phyloP scores from a whole-genome alignment of 2,113 vertebrate species.

The Oryzias curvinotus region DNA sequence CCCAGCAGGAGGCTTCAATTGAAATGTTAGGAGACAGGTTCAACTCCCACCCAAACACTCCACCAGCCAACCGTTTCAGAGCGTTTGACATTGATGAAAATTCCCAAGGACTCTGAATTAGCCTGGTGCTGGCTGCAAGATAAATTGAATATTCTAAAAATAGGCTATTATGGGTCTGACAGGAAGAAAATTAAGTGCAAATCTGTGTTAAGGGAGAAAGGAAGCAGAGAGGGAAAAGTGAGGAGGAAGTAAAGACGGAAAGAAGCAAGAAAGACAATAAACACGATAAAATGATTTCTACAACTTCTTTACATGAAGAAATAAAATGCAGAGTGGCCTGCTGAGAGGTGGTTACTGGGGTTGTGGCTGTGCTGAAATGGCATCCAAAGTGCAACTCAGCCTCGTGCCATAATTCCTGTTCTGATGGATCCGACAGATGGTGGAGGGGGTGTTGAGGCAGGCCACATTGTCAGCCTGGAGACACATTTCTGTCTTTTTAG shows the following conservation, averaged over 20 bases:
- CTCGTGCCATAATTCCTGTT: constrained; percentile 18
- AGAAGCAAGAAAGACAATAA: constrained; percentile 1
- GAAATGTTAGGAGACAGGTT: constrained; percentile 41
- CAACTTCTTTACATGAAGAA: constrained; percentile 27
- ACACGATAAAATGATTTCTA: constrained; percentile 8
- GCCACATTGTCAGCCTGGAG: constrained; percentile 59
- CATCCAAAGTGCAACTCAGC: constrained; percentile 21
- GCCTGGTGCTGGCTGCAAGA: constrained; percentile 34
- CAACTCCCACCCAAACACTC: constrained; percentile 38
- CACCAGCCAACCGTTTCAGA: constrained; percentile 25
- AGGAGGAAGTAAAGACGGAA: background rate
- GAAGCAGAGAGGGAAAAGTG: constrained; percentile 1
- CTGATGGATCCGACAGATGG: constrained; percentile 69
- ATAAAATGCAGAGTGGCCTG: constrained; percentile 25
- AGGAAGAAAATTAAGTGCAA: constrained; percentile 41
- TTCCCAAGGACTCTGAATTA: constrained; percentile 55
- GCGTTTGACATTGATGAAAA: constrained; percentile 51
- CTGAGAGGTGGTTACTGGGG: constrained; percentile 12
- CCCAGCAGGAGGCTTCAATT: constrained; percentile 32
- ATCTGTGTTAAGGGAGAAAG: constrained; percentile 40
- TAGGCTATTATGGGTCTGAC: constrained; percentile 22
- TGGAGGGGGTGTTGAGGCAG: constrained; percentile 57
- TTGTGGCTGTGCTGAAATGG: constrained; percentile 27
- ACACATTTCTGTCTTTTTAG: constrained; percentile 39
- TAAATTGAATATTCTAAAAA: constrained; percentile 49